Conservation (phyloP, 2,888 invertebrate species). For the Andricus curvator region DNA sequence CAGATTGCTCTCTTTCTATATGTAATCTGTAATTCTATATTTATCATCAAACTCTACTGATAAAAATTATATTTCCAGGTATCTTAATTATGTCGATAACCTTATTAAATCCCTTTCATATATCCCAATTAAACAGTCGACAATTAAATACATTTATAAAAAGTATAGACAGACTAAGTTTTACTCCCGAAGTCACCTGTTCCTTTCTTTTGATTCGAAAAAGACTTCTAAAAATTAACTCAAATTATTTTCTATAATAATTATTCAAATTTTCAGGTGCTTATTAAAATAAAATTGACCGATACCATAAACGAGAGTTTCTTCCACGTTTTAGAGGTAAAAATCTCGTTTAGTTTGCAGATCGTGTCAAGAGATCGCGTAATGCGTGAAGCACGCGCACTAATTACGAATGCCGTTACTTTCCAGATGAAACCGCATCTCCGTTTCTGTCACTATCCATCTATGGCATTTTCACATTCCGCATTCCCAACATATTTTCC, state of each 20-base stretch:
- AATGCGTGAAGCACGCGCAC: conserved; percentile 54
- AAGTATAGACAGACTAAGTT: no score
- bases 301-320: neutral
- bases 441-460: conserved; percentile 65
- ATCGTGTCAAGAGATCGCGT: conserved; percentile 35
- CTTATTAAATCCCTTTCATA: neutral
- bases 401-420: conserved; percentile 72
- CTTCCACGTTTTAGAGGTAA: neutral
- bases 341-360: neutral
- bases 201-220: no score
- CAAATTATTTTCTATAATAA: no score
- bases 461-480: conserved; percentile 40
- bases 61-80: neutral
- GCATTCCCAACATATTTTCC: conserved; percentile 21
- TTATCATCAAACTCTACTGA: neutral
- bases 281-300: no score
- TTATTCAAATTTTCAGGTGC: no score
- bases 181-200: no score
- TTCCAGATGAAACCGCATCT: conserved; percentile 69
- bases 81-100: neutral
- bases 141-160: no score
- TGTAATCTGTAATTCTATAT: neutral
- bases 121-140: neutral
- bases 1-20: conserved; percentile 33
- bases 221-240: no score